Evolutionary conservation across 2,113 vertebrate genomes (phyloP).

Genomic region (Hippolais icterina): DNA sequence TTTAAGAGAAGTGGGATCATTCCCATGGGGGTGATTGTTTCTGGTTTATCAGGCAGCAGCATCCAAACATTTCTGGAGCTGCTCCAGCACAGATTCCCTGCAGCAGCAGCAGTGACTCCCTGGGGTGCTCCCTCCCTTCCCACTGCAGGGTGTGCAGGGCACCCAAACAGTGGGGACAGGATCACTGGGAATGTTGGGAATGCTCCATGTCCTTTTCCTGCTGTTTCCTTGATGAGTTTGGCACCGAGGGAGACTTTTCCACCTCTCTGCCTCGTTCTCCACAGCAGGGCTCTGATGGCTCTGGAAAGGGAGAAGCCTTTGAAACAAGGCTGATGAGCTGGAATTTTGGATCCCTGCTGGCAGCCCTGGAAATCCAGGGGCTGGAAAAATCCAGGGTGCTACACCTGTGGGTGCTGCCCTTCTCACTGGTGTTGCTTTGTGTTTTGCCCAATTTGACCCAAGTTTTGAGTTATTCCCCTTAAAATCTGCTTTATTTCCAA

Average conservation of each 20-base stretch:
- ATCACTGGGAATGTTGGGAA: not conserved
- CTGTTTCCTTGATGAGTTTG: rapidly evolving
- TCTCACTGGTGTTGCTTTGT: not conserved
- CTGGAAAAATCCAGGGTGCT: not conserved
- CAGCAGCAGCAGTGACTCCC: not conserved
- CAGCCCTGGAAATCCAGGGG: not conserved
- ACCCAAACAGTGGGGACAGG: not conserved
- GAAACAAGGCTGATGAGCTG: not conserved
- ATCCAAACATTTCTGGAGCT: not conserved
- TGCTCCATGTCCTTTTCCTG: rapidly evolving
- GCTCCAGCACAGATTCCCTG: not conserved
- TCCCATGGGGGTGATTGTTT: not conserved
- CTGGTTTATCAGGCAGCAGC: not conserved
- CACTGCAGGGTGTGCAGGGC: not conserved
- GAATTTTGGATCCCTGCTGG: not conserved
- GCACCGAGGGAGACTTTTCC: too few species aligned
- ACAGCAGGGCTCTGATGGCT: rapidly evolving
- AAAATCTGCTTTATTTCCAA: not conserved
- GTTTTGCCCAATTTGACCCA: not conserved
- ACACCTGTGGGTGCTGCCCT: rapidly evolving
- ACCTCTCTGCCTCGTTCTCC: not conserved
- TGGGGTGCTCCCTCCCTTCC: not conserved
- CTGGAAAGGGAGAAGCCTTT: not conserved
- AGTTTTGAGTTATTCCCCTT: not conserved
- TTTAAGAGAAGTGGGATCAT: not conserved